Conservation (phyloP, 2,888 invertebrate genomes). For the Epistrophe grossulariae region DNA sequence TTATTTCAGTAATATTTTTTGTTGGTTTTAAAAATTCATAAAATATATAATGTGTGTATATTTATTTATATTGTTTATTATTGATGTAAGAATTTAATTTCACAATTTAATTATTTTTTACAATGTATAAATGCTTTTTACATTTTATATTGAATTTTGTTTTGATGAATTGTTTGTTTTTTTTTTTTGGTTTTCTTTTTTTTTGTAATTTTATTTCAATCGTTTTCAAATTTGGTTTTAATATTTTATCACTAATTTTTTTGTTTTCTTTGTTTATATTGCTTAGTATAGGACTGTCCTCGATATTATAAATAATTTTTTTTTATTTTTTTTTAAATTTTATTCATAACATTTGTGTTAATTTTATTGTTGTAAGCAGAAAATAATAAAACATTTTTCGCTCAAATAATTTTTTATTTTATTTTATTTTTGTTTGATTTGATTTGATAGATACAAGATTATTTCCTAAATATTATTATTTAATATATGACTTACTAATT, state of each 20-base stretch:
- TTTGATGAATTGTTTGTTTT: slow-evolving; percentile 28
- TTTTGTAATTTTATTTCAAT: slow-evolving; percentile 33
- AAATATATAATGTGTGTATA: slow-evolving; percentile 59
- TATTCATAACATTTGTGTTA: slow-evolving; percentile 37
- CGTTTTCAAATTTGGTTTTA: slow-evolving; percentile 25
- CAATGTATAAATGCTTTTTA: slow-evolving; percentile 74
- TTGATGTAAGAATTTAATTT: slow-evolving; percentile 54
- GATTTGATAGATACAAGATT: slow-evolving; percentile 56
- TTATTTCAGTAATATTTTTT: slow-evolving; percentile 30
- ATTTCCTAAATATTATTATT: slow-evolving; percentile 30
- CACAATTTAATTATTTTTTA: slow-evolving; percentile 61
- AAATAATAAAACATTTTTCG: slow-evolving; percentile 64
- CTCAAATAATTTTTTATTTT: slow-evolving; percentile 33
- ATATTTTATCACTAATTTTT: slow-evolving; percentile 65
- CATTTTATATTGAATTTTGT: slow-evolving; percentile 60
- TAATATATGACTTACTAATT: slow-evolving; percentile 43
- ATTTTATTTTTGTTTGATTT: slow-evolving; percentile 31
- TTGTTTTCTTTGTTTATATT: slow-evolving; percentile 61
- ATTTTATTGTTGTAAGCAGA: slow-evolving; percentile 56
- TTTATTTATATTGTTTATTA: slow-evolving; percentile 29
- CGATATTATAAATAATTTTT: slow-evolving; percentile 42
- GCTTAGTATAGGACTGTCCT: slow-evolving; percentile 72
- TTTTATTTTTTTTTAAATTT: slow-evolving; percentile 35
- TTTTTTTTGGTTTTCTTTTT: slow-evolving; percentile 23
- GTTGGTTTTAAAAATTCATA: slow-evolving; percentile 69